phyloP scores from a whole-genome alignment of 64 coral and sea anemone species.

The Actinia tenebrosa region DNA sequence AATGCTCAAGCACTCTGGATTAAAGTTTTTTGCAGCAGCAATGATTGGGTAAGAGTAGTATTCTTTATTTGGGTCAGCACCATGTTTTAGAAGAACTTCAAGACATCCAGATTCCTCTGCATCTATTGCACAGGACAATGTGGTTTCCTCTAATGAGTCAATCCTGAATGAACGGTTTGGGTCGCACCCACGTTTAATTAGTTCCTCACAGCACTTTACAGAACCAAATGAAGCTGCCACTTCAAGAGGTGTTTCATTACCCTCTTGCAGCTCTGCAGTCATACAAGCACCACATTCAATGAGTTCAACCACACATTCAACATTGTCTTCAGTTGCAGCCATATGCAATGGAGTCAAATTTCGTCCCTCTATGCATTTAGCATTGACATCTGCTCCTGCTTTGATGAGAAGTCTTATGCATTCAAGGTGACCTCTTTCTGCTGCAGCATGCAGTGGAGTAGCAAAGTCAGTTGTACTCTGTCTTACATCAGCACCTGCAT shows the following conservation, averaged over 20 bases:
- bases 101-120: conserved; percentile 47
- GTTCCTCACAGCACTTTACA: conserved; percentile 49
- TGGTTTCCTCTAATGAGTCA: conserved; percentile 58
- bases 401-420: conserved; percentile 53
- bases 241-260: conserved; percentile 62
- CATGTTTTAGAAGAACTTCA: conserved; percentile 46
- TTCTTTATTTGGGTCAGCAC: conserved; percentile 56
- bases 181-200: conserved; percentile 53
- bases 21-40: conserved; percentile 42
- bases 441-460: conserved; percentile 65
- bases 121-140: conserved; percentile 59
- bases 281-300: conserved; percentile 25
- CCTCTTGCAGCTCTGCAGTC: conserved; percentile 21
- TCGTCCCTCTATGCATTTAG: conserved; percentile 24
- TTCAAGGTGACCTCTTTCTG: conserved; percentile 43
- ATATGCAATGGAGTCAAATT: conserved; percentile 59
- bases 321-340: conserved; percentile 49
- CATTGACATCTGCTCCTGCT: conserved; percentile 32
- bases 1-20: conserved; percentile 30
- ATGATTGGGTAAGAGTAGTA: conserved; percentile 73
- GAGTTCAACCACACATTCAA: conserved; percentile 47
- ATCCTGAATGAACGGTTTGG: conserved; percentile 59
- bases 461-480: conserved; percentile 40
- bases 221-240: conserved; percentile 45
- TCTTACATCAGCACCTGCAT: conserved; percentile 55